Conservation (phyloP, 2,888 invertebrate genomes). For the Harpalus rufipes region DNA sequence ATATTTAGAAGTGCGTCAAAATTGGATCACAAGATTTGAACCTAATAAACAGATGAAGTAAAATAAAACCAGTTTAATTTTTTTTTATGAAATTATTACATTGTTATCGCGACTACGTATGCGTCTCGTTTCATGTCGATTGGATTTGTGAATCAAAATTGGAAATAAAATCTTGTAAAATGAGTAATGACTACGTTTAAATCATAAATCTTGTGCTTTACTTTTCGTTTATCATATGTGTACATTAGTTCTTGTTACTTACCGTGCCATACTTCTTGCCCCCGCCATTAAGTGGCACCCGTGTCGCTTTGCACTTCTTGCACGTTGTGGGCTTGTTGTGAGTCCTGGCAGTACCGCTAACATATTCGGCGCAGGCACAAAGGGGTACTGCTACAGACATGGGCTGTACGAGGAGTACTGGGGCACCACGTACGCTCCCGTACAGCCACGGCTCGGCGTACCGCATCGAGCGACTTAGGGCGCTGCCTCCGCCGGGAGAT, state of each 20-base stretch:
- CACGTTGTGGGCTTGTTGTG: slow-evolving; percentile 88
- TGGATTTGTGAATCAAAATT: too few relatives aligned
- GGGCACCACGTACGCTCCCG: slow-evolving; percentile 84
- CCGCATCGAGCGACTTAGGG: slow-evolving; percentile 90
- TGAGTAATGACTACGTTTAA: too few relatives aligned
- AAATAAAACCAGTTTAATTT: too few relatives aligned
- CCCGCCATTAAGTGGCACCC: slow-evolving; percentile 85
- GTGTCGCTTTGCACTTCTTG: slow-evolving; percentile 91
- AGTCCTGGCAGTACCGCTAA: slow-evolving; percentile 86
- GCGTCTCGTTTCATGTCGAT: too few relatives aligned
- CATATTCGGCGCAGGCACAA: slow-evolving; percentile 90
- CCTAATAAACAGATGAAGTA: too few relatives aligned
- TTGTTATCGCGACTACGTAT: too few relatives aligned
- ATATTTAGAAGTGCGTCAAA: too few relatives aligned
- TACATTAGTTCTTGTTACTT: slow-evolving; percentile 71
- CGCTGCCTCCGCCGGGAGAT: slow-evolving; percentile 81
- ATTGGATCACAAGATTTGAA: too few relatives aligned
- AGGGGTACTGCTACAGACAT: slow-evolving; percentile 79
- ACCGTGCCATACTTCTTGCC: slow-evolving; percentile 83
- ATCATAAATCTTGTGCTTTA: too few relatives aligned
- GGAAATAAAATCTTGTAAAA: too few relatives aligned
- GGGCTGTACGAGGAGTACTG: slow-evolving; percentile 73
- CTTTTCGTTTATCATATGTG: too few relatives aligned
- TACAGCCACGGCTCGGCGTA: slow-evolving; percentile 93
- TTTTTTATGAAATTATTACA: too few relatives aligned